These are phyloP conservation scores for Folsomia candida DNA, from an alignment of 2,888 invertebrate species.

Conservation along the genomic window DNA sequence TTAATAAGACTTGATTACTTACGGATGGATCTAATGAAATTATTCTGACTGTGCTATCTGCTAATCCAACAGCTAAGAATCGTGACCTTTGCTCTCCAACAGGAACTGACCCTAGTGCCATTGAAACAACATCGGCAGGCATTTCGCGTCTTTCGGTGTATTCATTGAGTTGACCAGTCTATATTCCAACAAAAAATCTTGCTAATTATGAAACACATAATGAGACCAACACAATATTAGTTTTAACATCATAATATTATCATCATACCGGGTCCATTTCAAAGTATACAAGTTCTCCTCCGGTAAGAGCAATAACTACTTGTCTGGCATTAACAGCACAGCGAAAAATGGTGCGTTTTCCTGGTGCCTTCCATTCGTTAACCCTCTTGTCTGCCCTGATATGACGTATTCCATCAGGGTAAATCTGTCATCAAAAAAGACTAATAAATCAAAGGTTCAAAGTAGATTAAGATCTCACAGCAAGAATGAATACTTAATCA, in stretches of 20 bases:
- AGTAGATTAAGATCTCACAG: neutral
- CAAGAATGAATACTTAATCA: neutral
- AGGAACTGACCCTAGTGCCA: conserved; percentile 94
- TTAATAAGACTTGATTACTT: no score
- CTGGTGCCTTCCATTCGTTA: conserved; percentile 98
- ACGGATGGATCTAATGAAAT: conserved; percentile 92
- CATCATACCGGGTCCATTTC: conserved; percentile 95
- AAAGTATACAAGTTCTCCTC: conserved; percentile 97
- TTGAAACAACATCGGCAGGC: conserved; percentile 95
- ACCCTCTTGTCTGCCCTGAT: conserved; percentile 97
- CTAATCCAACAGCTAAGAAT: conserved; percentile 92
- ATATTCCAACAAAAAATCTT: conserved; percentile 48
- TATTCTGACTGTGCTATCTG: conserved; percentile 94
- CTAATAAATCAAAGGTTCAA: neutral
- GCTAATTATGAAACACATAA: neutral
- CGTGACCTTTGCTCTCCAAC: conserved; percentile 91
- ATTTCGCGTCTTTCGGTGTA: conserved; percentile 96
- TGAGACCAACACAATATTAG: neutral
- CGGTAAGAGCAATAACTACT: conserved; percentile 95
- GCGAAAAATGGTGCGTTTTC: conserved; percentile 92
- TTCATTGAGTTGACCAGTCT: conserved; percentile 97
- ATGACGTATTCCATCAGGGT: conserved; percentile 97
- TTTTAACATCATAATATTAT: neutral
- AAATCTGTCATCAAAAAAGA: conserved; percentile 63
- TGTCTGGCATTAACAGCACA: conserved; percentile 98